Conservation (phyloP, 2,113 vertebrate species). For the Hippocampus comes region DNA sequence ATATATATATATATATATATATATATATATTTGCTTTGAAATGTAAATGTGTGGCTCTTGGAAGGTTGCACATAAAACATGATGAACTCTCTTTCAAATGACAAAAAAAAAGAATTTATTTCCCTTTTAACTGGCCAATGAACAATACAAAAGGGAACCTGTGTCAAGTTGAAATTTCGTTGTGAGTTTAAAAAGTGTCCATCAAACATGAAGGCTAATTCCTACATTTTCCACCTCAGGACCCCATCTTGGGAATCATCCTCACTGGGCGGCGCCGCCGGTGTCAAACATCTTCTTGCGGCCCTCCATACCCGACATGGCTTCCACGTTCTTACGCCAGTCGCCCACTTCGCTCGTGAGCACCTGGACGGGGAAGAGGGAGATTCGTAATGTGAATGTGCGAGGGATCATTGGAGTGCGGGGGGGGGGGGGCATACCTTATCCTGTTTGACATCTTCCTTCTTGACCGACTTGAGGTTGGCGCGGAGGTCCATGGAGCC, state of each 20-base stretch:
- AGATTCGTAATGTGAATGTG: neutral
- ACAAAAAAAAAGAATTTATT: neutral
- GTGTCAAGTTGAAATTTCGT: neutral
- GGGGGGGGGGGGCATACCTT: conserved; percentile 54
- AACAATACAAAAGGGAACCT: neutral
- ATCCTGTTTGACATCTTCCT: conserved; percentile 89
- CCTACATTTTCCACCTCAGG: neutral
- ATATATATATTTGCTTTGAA: neutral
- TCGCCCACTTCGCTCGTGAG: conserved; percentile 86
- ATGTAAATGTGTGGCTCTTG: neutral
- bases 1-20: too few species aligned
- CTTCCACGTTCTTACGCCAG: conserved; percentile 98
- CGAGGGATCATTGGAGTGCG: neutral
- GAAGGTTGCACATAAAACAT: neutral
- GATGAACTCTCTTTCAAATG: neutral
- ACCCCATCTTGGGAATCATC: neutral
- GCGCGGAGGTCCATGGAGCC: conserved; percentile 95
- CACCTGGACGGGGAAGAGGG: conserved; percentile 71
- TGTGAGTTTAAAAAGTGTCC: neutral
- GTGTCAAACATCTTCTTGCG: conserved; percentile 99
- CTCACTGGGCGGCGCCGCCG: conserved; percentile 72
- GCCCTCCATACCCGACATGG: conserved; percentile 98
- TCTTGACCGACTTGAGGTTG: conserved; percentile 98
- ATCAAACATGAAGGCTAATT: neutral
- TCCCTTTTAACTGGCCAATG: neutral